Evolutionary conservation across 1,140 invertebrate species (phyloP).

Genomic region (Chionoecetes opilio): DNA sequence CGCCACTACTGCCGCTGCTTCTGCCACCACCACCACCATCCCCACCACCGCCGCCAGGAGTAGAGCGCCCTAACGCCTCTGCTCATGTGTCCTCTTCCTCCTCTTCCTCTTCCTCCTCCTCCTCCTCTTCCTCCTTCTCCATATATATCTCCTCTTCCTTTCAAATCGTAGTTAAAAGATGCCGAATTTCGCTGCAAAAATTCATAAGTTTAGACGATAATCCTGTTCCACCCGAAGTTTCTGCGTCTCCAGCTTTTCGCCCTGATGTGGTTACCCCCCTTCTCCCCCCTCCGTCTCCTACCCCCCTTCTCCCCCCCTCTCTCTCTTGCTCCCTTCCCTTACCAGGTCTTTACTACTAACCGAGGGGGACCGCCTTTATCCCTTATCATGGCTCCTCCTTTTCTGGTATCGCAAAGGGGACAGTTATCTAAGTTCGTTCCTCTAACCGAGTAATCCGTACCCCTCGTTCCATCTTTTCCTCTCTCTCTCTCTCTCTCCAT

Average conservation of each 20-base stretch:
- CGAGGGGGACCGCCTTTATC: too few relatives aligned
- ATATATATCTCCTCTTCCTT: slow-evolving; percentile 6
- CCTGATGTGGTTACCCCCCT: too few relatives aligned
- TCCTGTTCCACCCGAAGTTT: not conserved
- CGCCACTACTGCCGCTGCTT: not conserved
- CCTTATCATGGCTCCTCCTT: too few relatives aligned
- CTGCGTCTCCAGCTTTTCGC: not conserved
- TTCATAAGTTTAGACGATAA: slow-evolving; percentile 11
- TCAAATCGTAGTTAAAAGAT: slow-evolving; percentile 17
- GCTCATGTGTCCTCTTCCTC: not conserved
- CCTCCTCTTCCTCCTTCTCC: not conserved
- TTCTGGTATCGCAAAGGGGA: too few relatives aligned
- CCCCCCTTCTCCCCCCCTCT: too few relatives aligned
- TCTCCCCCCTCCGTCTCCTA: too few relatives aligned
- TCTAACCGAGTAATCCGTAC: too few relatives aligned
- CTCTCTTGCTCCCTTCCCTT: too few relatives aligned
- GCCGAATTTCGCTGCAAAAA: not conserved
- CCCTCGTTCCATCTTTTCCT: too few relatives aligned
- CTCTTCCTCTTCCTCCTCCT: not conserved
- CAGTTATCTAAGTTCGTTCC: too few relatives aligned
- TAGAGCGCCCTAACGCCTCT: not conserved
- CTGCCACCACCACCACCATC: not conserved
- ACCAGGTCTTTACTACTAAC: too few relatives aligned
- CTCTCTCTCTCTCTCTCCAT: too few relatives aligned
- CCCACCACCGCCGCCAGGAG: not conserved